These are phyloP conservation scores for Taphrorychus bicolor DNA, from an alignment of 2,888 invertebrate species.

Conservation along the genomic window DNA sequence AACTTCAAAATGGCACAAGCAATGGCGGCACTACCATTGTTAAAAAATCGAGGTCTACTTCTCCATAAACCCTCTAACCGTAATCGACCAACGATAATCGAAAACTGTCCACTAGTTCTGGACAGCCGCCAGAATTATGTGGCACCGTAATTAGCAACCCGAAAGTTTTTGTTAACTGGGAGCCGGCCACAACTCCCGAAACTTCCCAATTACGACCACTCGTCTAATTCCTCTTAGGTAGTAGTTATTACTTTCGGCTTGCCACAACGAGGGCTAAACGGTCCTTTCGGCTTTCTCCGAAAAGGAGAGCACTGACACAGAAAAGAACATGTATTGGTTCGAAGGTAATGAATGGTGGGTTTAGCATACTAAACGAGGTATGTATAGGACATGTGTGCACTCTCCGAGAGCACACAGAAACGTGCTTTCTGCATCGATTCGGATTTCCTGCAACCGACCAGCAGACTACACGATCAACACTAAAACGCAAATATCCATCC, in stretches of 20 bases:
- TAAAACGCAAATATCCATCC: not conserved
- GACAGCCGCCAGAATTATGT: conserved; percentile 23
- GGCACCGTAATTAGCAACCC: conserved; percentile 17
- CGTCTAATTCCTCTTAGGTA: conserved; percentile 15
- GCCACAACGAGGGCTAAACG: not conserved
- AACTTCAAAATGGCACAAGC: too few relatives aligned
- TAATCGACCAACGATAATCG: too few relatives aligned
- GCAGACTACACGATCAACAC: not conserved
- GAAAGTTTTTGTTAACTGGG: conserved; percentile 19
- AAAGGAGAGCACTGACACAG: too few relatives aligned
- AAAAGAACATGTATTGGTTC: too few relatives aligned
- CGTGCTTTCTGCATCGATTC: not conserved
- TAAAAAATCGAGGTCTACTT: too few relatives aligned
- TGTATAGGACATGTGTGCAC: too few relatives aligned
- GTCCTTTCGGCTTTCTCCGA: not conserved
- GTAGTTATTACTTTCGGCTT: not conserved
- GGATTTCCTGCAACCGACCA: not conserved
- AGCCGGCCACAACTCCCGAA: conserved; percentile 5
- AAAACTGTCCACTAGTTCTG: not conserved
- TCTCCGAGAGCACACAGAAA: too few relatives aligned
- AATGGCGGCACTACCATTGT: too few relatives aligned
- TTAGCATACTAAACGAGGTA: too few relatives aligned
- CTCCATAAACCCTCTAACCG: too few relatives aligned
- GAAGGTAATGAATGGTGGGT: too few relatives aligned
- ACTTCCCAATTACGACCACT: conserved; percentile 15